These are phyloP conservation scores for Heliconius melpomene DNA, from an alignment of 1,140 invertebrate species.

Conservation along the genomic window DNA sequence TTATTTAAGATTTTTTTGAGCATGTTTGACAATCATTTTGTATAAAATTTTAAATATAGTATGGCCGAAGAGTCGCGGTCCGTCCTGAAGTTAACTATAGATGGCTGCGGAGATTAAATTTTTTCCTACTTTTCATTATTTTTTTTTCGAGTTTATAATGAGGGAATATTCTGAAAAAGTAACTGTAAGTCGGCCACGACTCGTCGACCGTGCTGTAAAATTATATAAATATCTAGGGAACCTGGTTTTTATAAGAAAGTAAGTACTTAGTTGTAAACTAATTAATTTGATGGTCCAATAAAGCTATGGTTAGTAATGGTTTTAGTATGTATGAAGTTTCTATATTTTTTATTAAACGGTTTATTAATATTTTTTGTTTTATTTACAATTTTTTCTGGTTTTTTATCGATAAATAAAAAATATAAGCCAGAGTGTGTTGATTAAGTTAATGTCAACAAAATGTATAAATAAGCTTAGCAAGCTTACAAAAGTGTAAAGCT, in stretches of 20 bases:
- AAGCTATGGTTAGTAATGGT: conserved; percentile 33
- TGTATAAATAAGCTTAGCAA: too few species aligned
- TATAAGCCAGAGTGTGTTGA: too few species aligned
- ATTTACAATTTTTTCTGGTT: neutral
- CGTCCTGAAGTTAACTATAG: too few species aligned
- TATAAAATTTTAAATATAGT: neutral
- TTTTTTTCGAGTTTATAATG: too few species aligned
- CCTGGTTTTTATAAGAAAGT: neutral
- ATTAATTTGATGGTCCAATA: conserved; percentile 35
- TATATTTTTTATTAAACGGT: conserved; percentile 41
- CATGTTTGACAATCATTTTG: neutral
- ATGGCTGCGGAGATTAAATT: too few species aligned
- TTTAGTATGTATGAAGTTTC: conserved; percentile 34
- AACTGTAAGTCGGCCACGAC: too few species aligned
- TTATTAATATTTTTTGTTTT: conserved; percentile 25
- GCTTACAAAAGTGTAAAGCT: too few species aligned
- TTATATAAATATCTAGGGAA: neutral
- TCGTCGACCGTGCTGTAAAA: too few species aligned
- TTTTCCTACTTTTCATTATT: too few species aligned
- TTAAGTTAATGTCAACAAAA: too few species aligned
- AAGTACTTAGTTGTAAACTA: conserved; percentile 30
- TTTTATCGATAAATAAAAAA: neutral
- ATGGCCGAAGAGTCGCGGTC: too few species aligned
- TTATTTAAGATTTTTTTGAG: neutral
- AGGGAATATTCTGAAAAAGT: neutral